phyloP scores from a whole-genome alignment of 1,140 invertebrate species.

The Drosophila ohnishii region DNA sequence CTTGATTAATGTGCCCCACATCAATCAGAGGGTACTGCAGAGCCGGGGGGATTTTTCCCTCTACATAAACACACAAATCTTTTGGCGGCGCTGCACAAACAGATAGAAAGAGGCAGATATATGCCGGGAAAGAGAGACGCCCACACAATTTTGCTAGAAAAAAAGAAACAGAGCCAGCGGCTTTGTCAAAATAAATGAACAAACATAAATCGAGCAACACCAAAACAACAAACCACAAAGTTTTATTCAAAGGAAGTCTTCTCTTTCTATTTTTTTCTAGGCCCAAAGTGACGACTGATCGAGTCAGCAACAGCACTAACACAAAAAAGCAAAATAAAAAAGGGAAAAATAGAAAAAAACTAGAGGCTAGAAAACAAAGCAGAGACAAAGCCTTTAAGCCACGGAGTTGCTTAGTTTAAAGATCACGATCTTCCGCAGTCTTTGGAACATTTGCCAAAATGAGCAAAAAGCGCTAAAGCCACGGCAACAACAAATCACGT shows the following conservation, averaged over 20 bases:
- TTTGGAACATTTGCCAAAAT: constrained; percentile 70
- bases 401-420: constrained; percentile 69
- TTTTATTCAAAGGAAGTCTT: constrained; percentile 33
- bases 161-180: constrained; percentile 19
- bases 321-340: background rate
- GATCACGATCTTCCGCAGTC: constrained; percentile 72
- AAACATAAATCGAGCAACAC: constrained; percentile 68
- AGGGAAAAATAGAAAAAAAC: constrained; percentile 22
- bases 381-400: constrained; percentile 37
- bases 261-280: background rate
- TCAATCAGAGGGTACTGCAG: constrained; percentile 56
- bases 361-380: constrained; percentile 37
- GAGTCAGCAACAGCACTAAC: constrained; percentile 55
- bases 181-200: constrained; percentile 73
- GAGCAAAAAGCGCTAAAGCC: constrained; percentile 53
- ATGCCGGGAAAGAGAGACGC: constrained; percentile 19
- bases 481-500: constrained; percentile 71
- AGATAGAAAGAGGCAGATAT: constrained; percentile 16
- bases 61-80: constrained; percentile 54
- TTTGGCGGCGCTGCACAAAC: constrained; percentile 52
- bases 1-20: constrained; percentile 78
- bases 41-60: constrained; percentile 15
- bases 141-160: constrained; percentile 38
- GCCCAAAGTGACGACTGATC: constrained; percentile 74
- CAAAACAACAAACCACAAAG: constrained; percentile 34